Evolutionary conservation across 2,113 vertebrate genomes (phyloP).

Genomic region (Murina feae): DNA sequence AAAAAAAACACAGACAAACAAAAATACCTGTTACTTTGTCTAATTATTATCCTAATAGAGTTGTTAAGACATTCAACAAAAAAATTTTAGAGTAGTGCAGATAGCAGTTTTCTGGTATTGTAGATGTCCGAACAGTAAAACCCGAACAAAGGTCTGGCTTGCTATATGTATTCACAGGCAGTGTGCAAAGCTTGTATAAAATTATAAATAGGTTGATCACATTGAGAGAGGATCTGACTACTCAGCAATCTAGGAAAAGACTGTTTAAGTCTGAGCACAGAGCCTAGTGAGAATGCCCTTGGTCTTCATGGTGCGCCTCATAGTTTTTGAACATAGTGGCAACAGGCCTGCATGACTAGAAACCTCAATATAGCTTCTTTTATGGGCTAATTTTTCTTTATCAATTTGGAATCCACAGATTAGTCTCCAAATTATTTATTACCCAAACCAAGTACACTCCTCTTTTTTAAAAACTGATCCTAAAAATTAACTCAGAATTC

Average conservation of each 20-base stretch:
- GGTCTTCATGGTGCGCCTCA: neutral
- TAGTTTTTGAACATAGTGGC: neutral
- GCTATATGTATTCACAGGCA: neutral
- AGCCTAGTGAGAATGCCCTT: neutral
- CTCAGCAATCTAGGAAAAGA: neutral
- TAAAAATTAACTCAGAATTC: constrained; percentile 8
- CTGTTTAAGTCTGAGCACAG: neutral
- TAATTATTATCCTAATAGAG: neutral
- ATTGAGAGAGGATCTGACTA: neutral
- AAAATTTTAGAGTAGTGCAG: neutral
- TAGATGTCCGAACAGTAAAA: neutral
- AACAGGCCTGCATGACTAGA: neutral
- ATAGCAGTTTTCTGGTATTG: neutral
- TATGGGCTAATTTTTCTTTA: neutral
- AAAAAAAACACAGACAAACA: no score
- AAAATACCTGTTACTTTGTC: neutral
- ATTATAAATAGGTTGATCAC: neutral
- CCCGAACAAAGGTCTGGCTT: neutral
- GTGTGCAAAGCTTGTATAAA: neutral
- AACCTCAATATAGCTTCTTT: neutral
- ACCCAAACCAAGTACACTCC: neutral
- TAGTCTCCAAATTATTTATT: neutral
- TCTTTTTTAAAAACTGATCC: neutral
- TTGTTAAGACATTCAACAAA: neutral
- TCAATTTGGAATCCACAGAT: neutral